A percentile compares a stretch with the other conserved stretches of the same genome.
These are phyloP conservation scores for Trachelus iudaicus DNA, from an alignment of 2,888 invertebrate species.

Conservation along the genomic window DNA sequence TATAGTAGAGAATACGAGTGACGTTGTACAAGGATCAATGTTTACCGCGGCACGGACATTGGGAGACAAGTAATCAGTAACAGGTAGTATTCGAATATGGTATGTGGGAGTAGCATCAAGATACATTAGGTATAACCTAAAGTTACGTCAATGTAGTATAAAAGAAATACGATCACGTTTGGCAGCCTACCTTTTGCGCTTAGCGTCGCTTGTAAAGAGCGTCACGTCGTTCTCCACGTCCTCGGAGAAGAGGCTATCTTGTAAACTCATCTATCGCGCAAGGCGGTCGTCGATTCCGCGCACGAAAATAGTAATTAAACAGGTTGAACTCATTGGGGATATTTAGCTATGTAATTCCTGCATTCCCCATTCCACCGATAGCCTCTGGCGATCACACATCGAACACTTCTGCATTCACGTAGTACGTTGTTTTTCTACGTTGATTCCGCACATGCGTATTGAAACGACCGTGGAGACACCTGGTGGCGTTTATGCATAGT, in stretches of 20 bases:
- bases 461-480: not conserved
- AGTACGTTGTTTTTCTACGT: not conserved
- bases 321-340: not conserved
- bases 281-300: not conserved
- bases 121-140: not conserved
- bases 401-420: not conserved
- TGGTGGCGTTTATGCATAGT: not conserved
- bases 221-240: conserved; percentile 60
- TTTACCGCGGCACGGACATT: not conserved
- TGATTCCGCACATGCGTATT: not conserved
- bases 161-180: not conserved
- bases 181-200: conserved; percentile 52
- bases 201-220: conserved; percentile 49
- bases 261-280: conserved; percentile 55
- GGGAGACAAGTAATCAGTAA: not conserved
- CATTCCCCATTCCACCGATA: conserved; percentile 1
- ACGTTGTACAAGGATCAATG: not conserved
- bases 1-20: not conserved
- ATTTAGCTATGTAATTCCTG: conserved; percentile 8
- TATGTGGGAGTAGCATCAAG: not conserved
- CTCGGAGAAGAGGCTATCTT: conserved; percentile 56
- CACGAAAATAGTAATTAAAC: not conserved
- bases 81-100: not conserved
- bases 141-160: conserved; percentile 2
- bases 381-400: not conserved